Base-by-base conservation (phyloP, 1,140 invertebrate species). In the Atta texana region DNA sequence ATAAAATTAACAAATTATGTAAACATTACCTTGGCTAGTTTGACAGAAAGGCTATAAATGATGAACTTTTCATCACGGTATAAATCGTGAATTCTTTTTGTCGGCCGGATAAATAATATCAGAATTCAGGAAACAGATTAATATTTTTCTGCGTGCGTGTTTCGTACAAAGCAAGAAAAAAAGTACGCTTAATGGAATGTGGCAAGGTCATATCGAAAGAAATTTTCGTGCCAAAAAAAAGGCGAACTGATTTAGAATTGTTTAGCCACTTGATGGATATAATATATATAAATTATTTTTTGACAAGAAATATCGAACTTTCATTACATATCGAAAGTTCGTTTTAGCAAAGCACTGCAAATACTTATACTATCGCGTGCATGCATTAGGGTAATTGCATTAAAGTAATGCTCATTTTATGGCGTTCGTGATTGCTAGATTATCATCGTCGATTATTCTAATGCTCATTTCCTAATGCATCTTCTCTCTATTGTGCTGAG, bases 401-500 rank as follows among this genome's bases (percentile, higher is more conserved):
- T 74, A 61, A 75, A 55, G 69, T 75, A 75, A 75, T 84, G 69
- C 14, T 21, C 21, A 69, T 71, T 61, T 61, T 75, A 75, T 16
- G 55, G 57, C n/a, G 57, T 51, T 14, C 55, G 55, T 82, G 80
- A 84, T 84, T 84, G 80, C 80, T 28, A 86, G 51, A 76, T 84
- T 76, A 75, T 77, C 55, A 55, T 18, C 28, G 53, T 61, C 66
- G 44, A 84, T 88, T 86, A 78, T 88, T 78, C 49, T 71, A 44
- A 44, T 39, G 16, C 78, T 87, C 88, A 85, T 89, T 72, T 77
- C 51, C 88, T 89, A 89, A 89, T 87, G 88, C 78, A 64, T 85
- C 75, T 87, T 78, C 59, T 78, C 59, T 74, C 66, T 8, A n/a
- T 4, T 39, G 21, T 24, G 3, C 24, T 24, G 12, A 14, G 7